Conservation (phyloP, 2,888 invertebrate species). For the Pachliopta kotzebuea region DNA sequence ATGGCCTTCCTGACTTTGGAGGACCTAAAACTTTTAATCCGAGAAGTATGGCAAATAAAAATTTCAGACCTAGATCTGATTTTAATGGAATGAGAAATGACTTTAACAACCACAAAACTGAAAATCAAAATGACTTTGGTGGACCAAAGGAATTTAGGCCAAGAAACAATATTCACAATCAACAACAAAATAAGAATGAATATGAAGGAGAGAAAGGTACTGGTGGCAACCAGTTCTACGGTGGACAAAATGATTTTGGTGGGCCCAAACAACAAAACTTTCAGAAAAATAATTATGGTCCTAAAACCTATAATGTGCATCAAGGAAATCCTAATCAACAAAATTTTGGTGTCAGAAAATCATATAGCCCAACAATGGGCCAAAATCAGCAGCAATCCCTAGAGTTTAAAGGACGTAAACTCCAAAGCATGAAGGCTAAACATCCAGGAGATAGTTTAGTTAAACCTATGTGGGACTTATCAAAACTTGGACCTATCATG, state of each 20-base stretch:
- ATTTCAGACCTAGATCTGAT: conserved; percentile 73
- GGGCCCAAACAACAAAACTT: conserved; percentile 68
- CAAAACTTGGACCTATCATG: conserved; percentile 88
- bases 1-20: conserved; percentile 68
- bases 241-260: conserved; percentile 70
- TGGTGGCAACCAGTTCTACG: conserved; percentile 67
- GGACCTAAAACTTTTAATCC: conserved; percentile 76
- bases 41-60: conserved; percentile 67
- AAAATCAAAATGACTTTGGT: conserved; percentile 69
- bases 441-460: conserved; percentile 86
- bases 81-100: conserved; percentile 74
- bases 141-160: conserved; percentile 71
- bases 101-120: conserved; percentile 59
- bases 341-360: conserved; percentile 61
- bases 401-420: conserved; percentile 75
- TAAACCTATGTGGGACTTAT: conserved; percentile 92
- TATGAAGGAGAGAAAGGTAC: conserved; percentile 61
- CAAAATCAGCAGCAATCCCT: conserved; percentile 45
- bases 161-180: conserved; percentile 68
- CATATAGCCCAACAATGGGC: conserved; percentile 56
- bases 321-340: conserved; percentile 58
- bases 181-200: conserved; percentile 58
- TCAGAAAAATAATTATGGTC: conserved; percentile 64
- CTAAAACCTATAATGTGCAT: conserved; percentile 59
- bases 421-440: conserved; percentile 84